phyloP scores from a whole-genome alignment of 1,140 invertebrate genomes.

The Bradynema listronoti region DNA sequence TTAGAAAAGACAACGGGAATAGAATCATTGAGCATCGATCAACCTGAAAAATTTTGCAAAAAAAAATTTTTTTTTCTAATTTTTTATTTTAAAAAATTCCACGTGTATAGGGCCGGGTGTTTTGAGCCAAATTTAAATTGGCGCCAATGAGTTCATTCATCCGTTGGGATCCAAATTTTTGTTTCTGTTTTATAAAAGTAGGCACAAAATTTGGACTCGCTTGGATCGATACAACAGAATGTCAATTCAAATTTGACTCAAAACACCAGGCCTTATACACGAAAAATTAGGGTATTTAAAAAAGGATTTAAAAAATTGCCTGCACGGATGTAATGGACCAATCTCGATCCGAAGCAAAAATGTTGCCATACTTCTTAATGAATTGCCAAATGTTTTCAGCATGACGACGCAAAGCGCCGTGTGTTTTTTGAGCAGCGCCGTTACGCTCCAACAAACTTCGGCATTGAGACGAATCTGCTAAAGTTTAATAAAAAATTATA shows the following conservation, averaged over 20 bases:
- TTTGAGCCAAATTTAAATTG: not conserved
- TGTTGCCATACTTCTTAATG: constrained; percentile 8
- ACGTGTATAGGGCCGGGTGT: not conserved
- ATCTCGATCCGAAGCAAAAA: constrained; percentile 45
- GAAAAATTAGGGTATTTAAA: not conserved
- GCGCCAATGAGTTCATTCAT: not conserved
- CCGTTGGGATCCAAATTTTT: not conserved
- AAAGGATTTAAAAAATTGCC: constrained; percentile 20
- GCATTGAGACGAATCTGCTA: not conserved
- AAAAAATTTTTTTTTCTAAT: not conserved
- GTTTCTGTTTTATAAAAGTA: not conserved
- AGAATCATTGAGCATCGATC: constrained; percentile 55
- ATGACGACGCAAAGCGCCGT: not conserved
- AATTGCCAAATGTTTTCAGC: constrained; percentile 8
- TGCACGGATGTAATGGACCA: constrained; percentile 56
- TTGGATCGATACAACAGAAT: not conserved
- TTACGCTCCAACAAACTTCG: constrained; percentile 9
- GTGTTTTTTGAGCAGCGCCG: not conserved
- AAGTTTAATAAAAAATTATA: not conserved
- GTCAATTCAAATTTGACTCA: not conserved
- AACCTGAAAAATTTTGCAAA: constrained; percentile 34
- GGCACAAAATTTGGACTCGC: not conserved
- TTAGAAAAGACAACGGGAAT: constrained; percentile 50
- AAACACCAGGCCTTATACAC: not conserved
- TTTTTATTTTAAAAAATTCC: not conserved